Evolutionary conservation across 92 coral and sea anemone species (phyloP).

Genomic region (Phenganax subtilis): DNA sequence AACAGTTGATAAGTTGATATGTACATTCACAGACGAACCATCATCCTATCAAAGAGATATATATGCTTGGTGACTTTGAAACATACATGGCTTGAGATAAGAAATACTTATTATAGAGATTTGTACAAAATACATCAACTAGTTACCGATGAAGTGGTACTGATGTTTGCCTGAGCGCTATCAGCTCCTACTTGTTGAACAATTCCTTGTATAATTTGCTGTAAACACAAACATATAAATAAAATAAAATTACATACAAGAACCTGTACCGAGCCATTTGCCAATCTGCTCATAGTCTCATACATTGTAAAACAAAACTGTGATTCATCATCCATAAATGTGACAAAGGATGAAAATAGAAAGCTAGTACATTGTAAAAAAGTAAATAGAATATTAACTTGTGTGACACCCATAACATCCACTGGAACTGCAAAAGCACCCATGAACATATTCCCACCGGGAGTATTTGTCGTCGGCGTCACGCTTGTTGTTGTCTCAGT

Average conservation of each 20-base stretch:
- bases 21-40: constrained; percentile 95
- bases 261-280: not conserved
- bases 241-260: not conserved
- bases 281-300: not conserved
- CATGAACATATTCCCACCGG: constrained; percentile 45
- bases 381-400: constrained; percentile 47
- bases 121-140: not conserved
- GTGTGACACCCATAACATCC: constrained; percentile 95
- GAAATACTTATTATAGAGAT: too few relatives aligned
- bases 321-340: too few relatives aligned
- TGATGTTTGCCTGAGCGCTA: constrained; percentile 93
- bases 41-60: constrained; percentile 60
- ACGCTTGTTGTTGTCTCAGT: constrained; percentile 38
- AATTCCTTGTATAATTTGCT: constrained; percentile 96
- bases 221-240: constrained; percentile 18
- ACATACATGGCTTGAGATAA: not conserved
- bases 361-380: not conserved
- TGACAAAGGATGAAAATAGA: too few relatives aligned
- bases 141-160: constrained; percentile 88
- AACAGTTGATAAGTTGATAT: constrained; percentile 88
- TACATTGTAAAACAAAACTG: too few relatives aligned
- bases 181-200: constrained; percentile 91
- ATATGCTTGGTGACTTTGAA: not conserved
- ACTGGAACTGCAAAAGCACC: constrained; percentile 74
- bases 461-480: constrained; percentile 31